A percentile compares a stretch with the other conserved stretches of the same genome.
Conservation (phyloP, 1,140 invertebrate species). For the Nephotettix cincticeps region DNA sequence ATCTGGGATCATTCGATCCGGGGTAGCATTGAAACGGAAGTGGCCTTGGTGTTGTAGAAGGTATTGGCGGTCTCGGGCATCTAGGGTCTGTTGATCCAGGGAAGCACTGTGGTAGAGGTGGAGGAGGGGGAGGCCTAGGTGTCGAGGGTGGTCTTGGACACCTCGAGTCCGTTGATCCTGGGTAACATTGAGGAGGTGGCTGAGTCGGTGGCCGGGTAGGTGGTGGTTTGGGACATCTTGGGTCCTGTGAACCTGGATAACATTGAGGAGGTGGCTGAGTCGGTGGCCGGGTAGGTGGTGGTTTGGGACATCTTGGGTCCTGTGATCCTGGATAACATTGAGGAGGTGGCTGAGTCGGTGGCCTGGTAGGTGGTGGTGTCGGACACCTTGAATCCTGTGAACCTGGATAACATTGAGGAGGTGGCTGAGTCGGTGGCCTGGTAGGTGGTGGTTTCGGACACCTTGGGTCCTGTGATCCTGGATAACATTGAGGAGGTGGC, state of each 20-base stretch:
- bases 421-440: background rate
- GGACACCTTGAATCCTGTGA: constrained; percentile 46
- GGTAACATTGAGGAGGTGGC: constrained; percentile 36
- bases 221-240: constrained; percentile 41
- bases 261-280: constrained; percentile 40
- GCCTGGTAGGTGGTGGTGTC: constrained; percentile 38
- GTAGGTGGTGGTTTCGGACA: constrained; percentile 32
- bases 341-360: constrained; percentile 5
- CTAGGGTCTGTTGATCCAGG: constrained; percentile 43
- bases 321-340: constrained; percentile 40
- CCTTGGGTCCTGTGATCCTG: constrained; percentile 38
- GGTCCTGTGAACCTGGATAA: constrained; percentile 46
- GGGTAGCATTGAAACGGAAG: constrained; percentile 42
- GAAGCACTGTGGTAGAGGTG: constrained; percentile 38
- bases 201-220: constrained; percentile 29
- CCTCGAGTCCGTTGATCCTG: constrained; percentile 34
- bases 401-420: constrained; percentile 34
- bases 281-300: constrained; percentile 40
- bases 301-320: constrained; percentile 43
- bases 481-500: constrained; percentile 30
- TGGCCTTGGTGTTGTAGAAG: constrained; percentile 43
- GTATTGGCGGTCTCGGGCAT: constrained; percentile 37
- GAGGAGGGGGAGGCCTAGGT: constrained; percentile 33
- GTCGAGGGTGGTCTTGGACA: constrained; percentile 44
- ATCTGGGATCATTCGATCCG: constrained; percentile 46